Conservation (phyloP, 92 coral and sea anemone species). For the Porites divaricata region DNA sequence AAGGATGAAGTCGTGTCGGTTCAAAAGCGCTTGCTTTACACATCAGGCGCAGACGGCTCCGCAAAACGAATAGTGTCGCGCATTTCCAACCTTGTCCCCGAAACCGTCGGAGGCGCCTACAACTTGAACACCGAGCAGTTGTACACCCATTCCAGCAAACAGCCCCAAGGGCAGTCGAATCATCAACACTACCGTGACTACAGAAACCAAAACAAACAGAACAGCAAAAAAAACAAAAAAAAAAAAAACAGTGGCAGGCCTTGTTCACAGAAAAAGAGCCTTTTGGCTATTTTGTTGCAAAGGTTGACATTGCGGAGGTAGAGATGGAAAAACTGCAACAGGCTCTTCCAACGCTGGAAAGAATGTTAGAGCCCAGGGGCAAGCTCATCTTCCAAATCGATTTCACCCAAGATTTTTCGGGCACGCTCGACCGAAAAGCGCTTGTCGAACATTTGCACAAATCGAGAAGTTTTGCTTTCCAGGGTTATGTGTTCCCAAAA, state of each 20-base stretch:
- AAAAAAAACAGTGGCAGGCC: too few relatives aligned
- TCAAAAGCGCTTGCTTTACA: background rate
- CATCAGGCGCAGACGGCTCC: constrained; percentile 18
- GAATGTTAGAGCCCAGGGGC: constrained; percentile 6
- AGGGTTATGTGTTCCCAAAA: background rate
- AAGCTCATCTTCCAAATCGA: constrained; percentile 15
- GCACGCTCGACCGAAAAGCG: constrained; percentile 15
- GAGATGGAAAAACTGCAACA: constrained; percentile 15
- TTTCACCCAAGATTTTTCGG: constrained; percentile 49
- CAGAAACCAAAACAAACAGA: constrained; percentile 16
- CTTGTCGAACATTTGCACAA: constrained; percentile 20
- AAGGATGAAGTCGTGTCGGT: background rate
- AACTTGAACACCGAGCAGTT: background rate
- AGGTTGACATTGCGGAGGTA: constrained; percentile 12
- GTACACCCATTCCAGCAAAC: constrained; percentile 31
- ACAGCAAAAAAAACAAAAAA: background rate
- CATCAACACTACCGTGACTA: constrained; percentile 12
- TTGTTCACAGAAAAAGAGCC: background rate
- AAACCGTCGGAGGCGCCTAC: background rate
- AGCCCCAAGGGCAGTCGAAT: constrained; percentile 19
- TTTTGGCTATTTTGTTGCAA: constrained; percentile 7
- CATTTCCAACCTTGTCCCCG: constrained; percentile 19
- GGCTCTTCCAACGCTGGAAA: constrained; percentile 26
- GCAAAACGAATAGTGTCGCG: constrained; percentile 17
- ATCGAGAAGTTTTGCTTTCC: background rate